Percentiles rank a stretch among this genome's conserved stretches.
phyloP scores from a whole-genome alignment of 2,888 invertebrate species.

The Philereme transversata region DNA sequence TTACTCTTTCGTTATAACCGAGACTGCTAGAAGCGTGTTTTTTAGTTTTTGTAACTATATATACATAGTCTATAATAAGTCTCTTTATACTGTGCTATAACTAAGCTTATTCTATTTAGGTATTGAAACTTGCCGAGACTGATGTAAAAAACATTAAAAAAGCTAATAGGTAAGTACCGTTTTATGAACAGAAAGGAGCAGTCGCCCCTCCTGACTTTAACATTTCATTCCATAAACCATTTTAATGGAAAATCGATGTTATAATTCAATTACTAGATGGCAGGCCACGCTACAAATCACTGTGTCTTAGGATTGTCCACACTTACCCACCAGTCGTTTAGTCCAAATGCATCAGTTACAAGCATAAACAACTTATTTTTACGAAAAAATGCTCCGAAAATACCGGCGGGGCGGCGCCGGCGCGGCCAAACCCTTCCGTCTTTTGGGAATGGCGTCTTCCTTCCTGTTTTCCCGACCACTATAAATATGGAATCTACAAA shows the following conservation, averaged over 20 bases:
- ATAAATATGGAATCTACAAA: no score
- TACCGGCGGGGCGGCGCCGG: no score
- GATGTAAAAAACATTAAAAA: constrained; percentile 1
- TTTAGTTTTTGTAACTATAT: no score
- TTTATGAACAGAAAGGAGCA: constrained; percentile 49
- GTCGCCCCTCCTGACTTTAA: constrained; percentile 71
- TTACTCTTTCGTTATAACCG: no score
- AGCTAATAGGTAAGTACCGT: constrained; percentile 19
- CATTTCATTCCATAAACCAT: constrained; percentile 82
- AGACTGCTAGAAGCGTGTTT: no score
- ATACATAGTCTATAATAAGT: no score
- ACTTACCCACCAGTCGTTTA: background rate
- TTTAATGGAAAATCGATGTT: constrained; percentile 83
- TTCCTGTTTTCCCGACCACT: no score
- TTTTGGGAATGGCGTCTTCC: no score
- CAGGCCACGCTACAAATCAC: constrained; percentile 69
- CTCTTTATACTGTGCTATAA: no score
- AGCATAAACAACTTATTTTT: background rate
- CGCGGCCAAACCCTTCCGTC: no score
- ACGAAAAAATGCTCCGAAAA: no score
- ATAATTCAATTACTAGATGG: constrained; percentile 80
- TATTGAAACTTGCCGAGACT: background rate
- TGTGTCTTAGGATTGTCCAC: constrained; percentile 38
- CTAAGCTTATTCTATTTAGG: no score
- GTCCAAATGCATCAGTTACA: background rate